Percentiles rank a stretch among this genome's conserved stretches.
phyloP scores from a whole-genome alignment of 2,888 invertebrate species.

The Nezara viridula region DNA sequence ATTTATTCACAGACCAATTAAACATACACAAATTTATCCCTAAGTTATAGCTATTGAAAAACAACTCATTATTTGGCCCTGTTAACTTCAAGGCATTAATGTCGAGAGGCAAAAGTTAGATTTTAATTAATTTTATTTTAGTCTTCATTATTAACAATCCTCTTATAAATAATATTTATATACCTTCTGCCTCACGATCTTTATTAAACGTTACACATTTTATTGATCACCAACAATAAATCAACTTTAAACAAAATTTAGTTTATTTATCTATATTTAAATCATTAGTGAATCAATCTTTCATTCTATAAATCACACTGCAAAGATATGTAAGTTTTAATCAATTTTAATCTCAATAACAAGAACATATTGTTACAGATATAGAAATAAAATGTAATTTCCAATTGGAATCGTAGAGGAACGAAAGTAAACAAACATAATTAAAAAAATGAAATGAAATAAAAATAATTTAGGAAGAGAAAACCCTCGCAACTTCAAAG shows the following conservation, averaged over 20 bases:
- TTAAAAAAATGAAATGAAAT: neutral
- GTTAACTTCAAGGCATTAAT: neutral
- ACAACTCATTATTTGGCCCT: constrained; percentile 24
- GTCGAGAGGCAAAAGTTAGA: neutral
- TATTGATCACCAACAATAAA: constrained; percentile 15
- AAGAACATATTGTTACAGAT: neutral
- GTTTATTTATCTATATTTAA: constrained; percentile 22
- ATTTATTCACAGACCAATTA: neutral
- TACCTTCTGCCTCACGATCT: neutral
- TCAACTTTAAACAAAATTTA: neutral
- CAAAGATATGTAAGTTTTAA: constrained; percentile 45
- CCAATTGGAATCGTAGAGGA: neutral
- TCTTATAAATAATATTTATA: neutral
- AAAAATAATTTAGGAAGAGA: neutral
- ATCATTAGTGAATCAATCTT: constrained; percentile 37
- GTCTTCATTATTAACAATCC: neutral
- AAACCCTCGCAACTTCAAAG: constrained; percentile 11
- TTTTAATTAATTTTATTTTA: neutral
- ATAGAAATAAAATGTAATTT: neutral
- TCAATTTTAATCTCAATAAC: neutral
- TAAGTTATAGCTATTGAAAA: constrained; percentile 18
- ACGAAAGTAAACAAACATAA: neutral
- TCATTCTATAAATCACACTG: constrained; percentile 33
- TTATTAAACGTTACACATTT: neutral
- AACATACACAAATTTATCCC: constrained; percentile 7